A percentile compares a stretch with the other conserved stretches of the same genome.
Conservation (phyloP, 2,113 vertebrate species). For the Perccottus glenii region DNA sequence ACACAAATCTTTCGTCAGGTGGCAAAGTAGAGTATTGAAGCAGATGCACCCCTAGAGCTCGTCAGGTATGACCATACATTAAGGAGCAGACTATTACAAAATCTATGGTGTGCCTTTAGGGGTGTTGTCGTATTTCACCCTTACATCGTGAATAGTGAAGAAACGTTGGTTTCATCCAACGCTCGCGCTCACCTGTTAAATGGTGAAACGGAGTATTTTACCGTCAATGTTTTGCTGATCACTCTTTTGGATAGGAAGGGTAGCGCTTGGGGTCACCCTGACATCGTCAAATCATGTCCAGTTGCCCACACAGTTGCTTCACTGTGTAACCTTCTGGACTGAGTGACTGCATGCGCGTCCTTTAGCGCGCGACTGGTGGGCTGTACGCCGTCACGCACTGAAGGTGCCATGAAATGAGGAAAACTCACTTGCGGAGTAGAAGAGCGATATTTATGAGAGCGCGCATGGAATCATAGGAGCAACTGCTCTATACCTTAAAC, state of each 20-base stretch:
- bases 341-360: slow-evolving; percentile 22
- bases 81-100: background rate
- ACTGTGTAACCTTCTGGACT: slow-evolving; percentile 15
- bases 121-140: background rate
- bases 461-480: slow-evolving; percentile 48
- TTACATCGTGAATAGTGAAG: background rate
- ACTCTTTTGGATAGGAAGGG: background rate
- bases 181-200: background rate
- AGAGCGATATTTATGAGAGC: slow-evolving; percentile 48
- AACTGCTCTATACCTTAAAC: slow-evolving; percentile 32
- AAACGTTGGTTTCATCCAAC: background rate
- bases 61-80: background rate
- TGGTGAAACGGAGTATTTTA: background rate
- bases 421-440: slow-evolving; percentile 56
- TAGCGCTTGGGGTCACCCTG: background rate
- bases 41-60: background rate
- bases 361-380: slow-evolving; percentile 60
- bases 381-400: slow-evolving; percentile 63
- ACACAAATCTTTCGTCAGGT: slow-evolving; percentile 21
- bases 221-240: background rate
- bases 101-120: background rate
- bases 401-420: slow-evolving; percentile 68
- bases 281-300: background rate
- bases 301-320: background rate
- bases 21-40: slow-evolving; percentile 24